phyloP scores from a whole-genome alignment of 2,797 vertebrate genomes.

The Sciaenops ocellatus region DNA sequence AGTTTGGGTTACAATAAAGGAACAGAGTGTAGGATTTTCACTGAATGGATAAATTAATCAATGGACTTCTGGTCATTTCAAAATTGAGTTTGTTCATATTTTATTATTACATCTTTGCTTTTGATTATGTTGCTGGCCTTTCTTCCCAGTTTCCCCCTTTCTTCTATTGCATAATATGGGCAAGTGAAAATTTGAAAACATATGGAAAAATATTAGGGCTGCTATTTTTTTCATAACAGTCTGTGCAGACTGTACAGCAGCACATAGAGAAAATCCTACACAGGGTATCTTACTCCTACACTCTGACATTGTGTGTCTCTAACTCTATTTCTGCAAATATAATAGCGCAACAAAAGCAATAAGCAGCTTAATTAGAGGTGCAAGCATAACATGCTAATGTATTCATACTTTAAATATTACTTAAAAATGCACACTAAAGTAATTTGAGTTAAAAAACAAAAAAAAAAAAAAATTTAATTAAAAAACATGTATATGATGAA shows the following conservation, averaged over 20 bases:
- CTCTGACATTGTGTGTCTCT: constrained; percentile 32
- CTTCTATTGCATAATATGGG: constrained; percentile 23
- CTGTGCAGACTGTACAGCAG: constrained; percentile 37
- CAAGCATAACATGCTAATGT: constrained; percentile 32
- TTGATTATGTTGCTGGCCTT: constrained; percentile 25
- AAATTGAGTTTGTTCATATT: constrained; percentile 45
- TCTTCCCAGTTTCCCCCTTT: background rate
- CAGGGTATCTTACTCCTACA: constrained; percentile 55
- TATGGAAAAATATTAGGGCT: constrained; percentile 35
- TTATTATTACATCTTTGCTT: constrained; percentile 35
- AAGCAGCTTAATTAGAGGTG: constrained; percentile 54
- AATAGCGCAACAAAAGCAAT: constrained; percentile 56
- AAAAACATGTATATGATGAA: background rate
- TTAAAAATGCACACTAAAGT: constrained; percentile 16
- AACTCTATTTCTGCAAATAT: constrained; percentile 41
- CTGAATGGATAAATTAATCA: constrained; percentile 50
- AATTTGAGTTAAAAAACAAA: background rate
- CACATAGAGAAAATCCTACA: constrained; percentile 55
- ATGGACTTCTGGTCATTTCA: constrained; percentile 32
- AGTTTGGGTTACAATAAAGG: constrained; percentile 35
- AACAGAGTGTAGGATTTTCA: constrained; percentile 25
- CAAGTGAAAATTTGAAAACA: constrained; percentile 46
- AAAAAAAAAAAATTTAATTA: background rate
- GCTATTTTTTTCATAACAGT: constrained; percentile 45
- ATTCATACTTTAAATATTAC: constrained; percentile 9